Base-by-base conservation (phyloP, 2,797 vertebrate species). In the Chrysocyon brachyurus region DNA sequence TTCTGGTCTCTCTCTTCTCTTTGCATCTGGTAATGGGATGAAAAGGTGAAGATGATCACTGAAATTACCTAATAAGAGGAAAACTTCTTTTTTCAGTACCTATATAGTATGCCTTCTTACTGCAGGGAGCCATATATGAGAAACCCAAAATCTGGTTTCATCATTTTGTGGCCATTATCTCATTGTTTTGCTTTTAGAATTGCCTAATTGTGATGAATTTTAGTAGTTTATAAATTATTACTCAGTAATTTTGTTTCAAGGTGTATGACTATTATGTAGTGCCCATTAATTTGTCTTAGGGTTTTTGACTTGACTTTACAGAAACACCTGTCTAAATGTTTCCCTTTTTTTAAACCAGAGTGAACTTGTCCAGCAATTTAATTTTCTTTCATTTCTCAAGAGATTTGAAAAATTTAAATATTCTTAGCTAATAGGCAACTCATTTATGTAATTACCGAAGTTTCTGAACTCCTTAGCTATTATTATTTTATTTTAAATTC, bases 401-500 rank as follows among this genome's bases (percentile, higher is more conserved):
- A 86, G 36, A 46, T 93, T 91, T 84, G 31, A 83, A 91, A 96
- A 52, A 26, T 12, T 11, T 87, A 40, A 77, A 73, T 91, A 91
- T 77, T 93, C 33, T 79, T 46, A 28, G 15, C 81, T 90, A 78
- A 52, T 77, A 93, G 66, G 11, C 77, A 97, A 28, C 14, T 64
- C 87, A 46, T 33, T 66, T 96, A 88, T 70, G 70, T 17, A 64
- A 61, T 64, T 64, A 79, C 93, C 49, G 4, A 79, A 49, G 59
- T 92, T 94, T 81, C 28, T 63, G 52, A 40, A 75, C 22, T 31
- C 49, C 33, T 95, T 64, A 75, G 57, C 70, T 54, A 46, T 70
- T 87, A 89, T 72, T 83, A 26, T 92, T 92, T 94, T 92, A 87
- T 92, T 72, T 91, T 81, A 85, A 87, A 92, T 83, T 54, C 24